A percentile compares a stretch with the other conserved stretches of the same genome.
Evolutionary conservation across 2,113 vertebrate genomes (phyloP).

Genomic region (Halichoeres trimaculatus): DNA sequence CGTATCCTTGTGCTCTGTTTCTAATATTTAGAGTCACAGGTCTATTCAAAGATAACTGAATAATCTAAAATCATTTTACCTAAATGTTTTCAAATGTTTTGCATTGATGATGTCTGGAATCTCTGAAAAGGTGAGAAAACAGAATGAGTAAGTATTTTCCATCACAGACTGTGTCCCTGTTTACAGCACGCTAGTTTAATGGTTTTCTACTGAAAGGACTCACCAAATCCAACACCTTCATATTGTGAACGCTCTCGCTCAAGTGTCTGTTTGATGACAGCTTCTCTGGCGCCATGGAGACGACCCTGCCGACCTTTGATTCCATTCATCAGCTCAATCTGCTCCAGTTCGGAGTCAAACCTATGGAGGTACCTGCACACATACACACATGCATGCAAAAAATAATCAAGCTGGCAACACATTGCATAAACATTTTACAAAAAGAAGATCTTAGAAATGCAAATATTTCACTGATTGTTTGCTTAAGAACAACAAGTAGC

Average conservation of each 20-base stretch:
- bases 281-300: constrained; percentile 89
- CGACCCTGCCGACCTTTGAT: constrained; percentile 94
- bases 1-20: not conserved
- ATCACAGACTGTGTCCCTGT: not conserved
- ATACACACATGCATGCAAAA: not conserved
- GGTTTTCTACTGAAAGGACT: constrained; percentile 14
- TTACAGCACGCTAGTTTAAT: rapidly evolving
- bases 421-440: not conserved
- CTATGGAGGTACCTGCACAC: constrained; percentile 89
- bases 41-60: not conserved
- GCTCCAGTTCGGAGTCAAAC: constrained; percentile 91
- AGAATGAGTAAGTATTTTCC: not conserved
- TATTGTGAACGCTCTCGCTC: constrained; percentile 89
- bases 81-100: constrained; percentile 91
- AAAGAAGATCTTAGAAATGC: not conserved
- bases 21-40: not conserved
- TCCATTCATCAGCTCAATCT: constrained; percentile 93
- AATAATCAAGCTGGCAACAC: not conserved
- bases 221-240: constrained; percentile 89
- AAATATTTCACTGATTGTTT: not conserved
- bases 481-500: not conserved
- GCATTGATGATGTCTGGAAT: constrained; percentile 94
- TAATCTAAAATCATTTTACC: constrained; percentile 76
- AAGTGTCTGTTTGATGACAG: constrained; percentile 89
- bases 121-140: constrained; percentile 75